phyloP scores from a whole-genome alignment of 2,113 vertebrate genomes.

The Phoenicopterus ruber region DNA sequence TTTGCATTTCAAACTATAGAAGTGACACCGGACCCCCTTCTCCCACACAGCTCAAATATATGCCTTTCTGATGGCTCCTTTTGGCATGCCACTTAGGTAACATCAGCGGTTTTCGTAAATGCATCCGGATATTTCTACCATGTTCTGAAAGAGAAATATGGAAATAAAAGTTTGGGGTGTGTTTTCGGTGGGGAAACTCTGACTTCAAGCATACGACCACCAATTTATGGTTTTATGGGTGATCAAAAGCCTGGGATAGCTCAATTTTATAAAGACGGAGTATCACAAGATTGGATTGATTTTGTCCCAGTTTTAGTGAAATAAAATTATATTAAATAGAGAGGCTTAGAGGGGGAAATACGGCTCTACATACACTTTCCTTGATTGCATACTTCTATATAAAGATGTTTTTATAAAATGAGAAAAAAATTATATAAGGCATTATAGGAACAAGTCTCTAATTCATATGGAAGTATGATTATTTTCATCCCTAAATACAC shows the following conservation, averaged over 20 bases:
- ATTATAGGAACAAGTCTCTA: background rate
- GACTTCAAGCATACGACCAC: background rate
- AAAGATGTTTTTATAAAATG: background rate
- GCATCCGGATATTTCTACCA: background rate
- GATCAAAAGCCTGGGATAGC: background rate
- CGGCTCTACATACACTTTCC: rapidly evolving
- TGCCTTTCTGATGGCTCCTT: background rate
- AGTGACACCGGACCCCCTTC: background rate
- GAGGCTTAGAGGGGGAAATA: background rate
- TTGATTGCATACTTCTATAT: rapidly evolving
- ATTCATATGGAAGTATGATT: background rate
- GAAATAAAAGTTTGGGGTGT: background rate
- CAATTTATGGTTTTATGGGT: background rate
- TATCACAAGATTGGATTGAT: background rate
- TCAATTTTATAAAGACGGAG: background rate
- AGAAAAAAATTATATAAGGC: background rate
- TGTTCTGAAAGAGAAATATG: background rate
- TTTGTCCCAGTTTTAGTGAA: background rate
- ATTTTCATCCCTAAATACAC: background rate
- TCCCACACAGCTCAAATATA: background rate
- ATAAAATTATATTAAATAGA: background rate
- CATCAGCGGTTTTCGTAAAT: background rate
- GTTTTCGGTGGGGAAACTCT: background rate
- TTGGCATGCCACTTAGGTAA: background rate
- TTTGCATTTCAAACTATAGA: slow-evolving; percentile 16